Evolutionary conservation across 2,888 invertebrate genomes (phyloP).

Genomic region (Aspidiotus rigidus): DNA sequence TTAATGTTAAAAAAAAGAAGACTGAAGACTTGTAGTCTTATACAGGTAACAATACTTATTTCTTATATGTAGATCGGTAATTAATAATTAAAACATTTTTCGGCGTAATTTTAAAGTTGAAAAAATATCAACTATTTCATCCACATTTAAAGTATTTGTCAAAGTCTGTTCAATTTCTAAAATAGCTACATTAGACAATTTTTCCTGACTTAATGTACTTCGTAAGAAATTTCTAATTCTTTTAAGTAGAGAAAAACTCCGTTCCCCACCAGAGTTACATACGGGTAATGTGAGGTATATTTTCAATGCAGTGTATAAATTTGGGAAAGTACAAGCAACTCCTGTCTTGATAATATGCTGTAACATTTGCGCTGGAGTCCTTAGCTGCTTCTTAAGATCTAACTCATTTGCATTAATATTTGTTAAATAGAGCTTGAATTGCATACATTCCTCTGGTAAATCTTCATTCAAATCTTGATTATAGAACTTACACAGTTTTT

Average conservation of each 20-base stretch:
- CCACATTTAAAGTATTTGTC: not conserved
- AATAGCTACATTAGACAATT: not conserved
- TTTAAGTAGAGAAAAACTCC: not conserved
- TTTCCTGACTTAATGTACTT: not conserved
- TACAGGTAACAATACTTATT: not conserved
- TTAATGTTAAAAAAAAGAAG: too few species aligned
- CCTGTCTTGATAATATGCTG: not conserved
- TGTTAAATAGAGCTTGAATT: conserved; percentile 13
- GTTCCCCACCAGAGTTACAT: not conserved
- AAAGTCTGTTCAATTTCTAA: not conserved
- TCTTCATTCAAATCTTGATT: conserved; percentile 1
- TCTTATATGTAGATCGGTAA: not conserved
- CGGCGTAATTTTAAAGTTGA: not conserved
- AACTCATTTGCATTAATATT: not conserved
- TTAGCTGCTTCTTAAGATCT: not conserved
- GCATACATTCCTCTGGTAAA: conserved; percentile 13
- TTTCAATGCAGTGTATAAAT: not conserved
- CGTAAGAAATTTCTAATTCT: not conserved
- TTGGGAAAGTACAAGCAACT: not conserved
- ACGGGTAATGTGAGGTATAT: not conserved
- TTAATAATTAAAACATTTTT: conserved; percentile 5
- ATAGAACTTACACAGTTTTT: conserved; percentile 6
- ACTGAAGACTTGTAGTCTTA: too few species aligned
- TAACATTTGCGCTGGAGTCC: conserved; percentile 3
- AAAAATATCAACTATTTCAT: conserved; percentile 3